Conservation (phyloP, 2,888 invertebrate genomes). For the Copidosoma aretas region DNA sequence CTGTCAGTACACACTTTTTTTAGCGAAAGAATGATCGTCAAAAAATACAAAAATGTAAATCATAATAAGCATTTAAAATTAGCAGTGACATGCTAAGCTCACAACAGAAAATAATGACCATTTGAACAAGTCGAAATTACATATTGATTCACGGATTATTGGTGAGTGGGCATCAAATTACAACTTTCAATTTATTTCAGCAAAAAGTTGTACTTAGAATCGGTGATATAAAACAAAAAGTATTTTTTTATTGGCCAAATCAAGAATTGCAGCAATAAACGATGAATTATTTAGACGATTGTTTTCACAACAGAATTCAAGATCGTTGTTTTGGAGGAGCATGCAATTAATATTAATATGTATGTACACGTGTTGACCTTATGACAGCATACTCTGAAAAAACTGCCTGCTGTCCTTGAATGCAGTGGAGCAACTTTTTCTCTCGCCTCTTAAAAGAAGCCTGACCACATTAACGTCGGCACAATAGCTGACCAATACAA, state of each 20-base stretch:
- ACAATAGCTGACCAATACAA: background rate
- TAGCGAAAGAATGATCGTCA: too few species aligned
- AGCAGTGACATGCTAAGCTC: background rate
- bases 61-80: background rate
- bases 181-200: background rate
- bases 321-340: background rate
- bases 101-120: background rate
- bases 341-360: slow-evolving; percentile 30
- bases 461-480: background rate
- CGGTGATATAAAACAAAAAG: too few species aligned
- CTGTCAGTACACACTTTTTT: background rate
- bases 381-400: slow-evolving; percentile 11
- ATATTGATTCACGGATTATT: background rate
- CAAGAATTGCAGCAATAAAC: too few species aligned
- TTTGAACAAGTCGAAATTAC: background rate
- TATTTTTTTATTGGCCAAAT: too few species aligned
- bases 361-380: slow-evolving; percentile 23
- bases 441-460: background rate
- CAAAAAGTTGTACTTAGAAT: too few species aligned
- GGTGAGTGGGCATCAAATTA: slow-evolving; percentile 6
- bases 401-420: slow-evolving; percentile 29
- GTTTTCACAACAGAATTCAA: too few species aligned
- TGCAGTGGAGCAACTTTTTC: slow-evolving; percentile 5
- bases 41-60: background rate
- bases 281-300: too few species aligned